Base-by-base conservation (phyloP, 2,113 vertebrate species). In the Macaca fascicularis region DNA sequence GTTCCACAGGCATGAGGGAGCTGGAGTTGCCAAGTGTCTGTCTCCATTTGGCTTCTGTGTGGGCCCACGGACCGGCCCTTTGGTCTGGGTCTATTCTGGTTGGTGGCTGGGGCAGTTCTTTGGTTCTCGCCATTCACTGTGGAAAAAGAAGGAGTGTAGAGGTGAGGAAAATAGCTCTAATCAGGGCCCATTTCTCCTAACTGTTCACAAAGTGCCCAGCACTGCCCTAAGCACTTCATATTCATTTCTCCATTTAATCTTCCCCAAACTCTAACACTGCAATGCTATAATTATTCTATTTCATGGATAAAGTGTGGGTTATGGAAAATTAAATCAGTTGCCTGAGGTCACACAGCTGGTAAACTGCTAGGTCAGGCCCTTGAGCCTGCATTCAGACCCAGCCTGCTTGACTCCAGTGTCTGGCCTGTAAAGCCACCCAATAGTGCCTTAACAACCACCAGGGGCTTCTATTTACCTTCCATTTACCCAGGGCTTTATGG, bases 221-320 rank as follows among this genome's bases (percentile, higher is more conserved):
- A 25, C 78, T 55, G 35, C 82, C 43, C 67, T 76, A 38, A 94
- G 27, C 16, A 70, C 13, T 1, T 20, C 67, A 13, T 20, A 27
- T 91, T 86, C 35, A 43, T 89, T 89, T 64, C 19, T 40, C 32
- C 23, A 14, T 30, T 86, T 38, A 43, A 23, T 88, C 19, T 38
- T 67, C 61, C 27, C 70, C 79, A 93, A 89, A 23, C 23, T 30
- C 48, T 88, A 20, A 67, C 59, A 74, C 35, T 38, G 50, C 59
- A 94, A 17, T 52, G 35, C 61, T 84, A 2, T 75, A 35, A 43
- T 55, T 69, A 90, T 79, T 50, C 55, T 85, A 23, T 93, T 92
- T 67, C 52, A 23, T 27, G 22, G 52, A 32, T 32, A 79, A 48
- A 55, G 3, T 80, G 32, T 64, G 40, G 38, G 50, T 78, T 70